Percentiles rank a stretch among this genome's conserved stretches.
These are phyloP conservation scores for Strigamia transsilvanica DNA, from an alignment of 2,888 invertebrate genomes.

Conservation along the genomic window DNA sequence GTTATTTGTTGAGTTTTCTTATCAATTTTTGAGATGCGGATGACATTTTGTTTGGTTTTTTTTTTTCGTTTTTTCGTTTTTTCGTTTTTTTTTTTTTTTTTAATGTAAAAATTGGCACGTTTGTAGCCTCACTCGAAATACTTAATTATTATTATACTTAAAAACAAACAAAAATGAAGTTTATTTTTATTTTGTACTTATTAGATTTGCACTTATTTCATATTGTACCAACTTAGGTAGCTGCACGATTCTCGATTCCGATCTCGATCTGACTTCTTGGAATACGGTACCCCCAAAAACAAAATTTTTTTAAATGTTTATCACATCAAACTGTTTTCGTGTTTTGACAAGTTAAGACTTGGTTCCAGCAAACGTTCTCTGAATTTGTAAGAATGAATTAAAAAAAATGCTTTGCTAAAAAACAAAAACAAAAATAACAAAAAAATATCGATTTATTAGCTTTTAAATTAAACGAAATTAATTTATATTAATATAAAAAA, in stretches of 20 bases:
- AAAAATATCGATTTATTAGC: not conserved
- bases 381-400: constrained; percentile 17
- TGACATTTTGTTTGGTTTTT: not conserved
- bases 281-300: not conserved
- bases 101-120: not conserved
- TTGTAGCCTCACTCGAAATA: not conserved
- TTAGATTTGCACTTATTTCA: constrained; percentile 5
- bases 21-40: not conserved
- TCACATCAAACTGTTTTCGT: not conserved
- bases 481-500: not conserved
- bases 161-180: too few species aligned
- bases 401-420: constrained; percentile 14
- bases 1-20: not conserved
- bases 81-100: not conserved
- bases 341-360: not conserved
- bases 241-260: constrained; percentile 12
- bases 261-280: constrained; percentile 2
- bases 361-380: constrained; percentile 17
- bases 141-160: constrained; percentile 23
- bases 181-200: constrained; percentile 1
- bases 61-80: not conserved
- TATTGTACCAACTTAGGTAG: constrained; percentile 14
- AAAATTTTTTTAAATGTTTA: not conserved
- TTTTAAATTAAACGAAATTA: not conserved
- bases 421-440: not conserved